These are phyloP conservation scores for Acanthurus tractus DNA, from an alignment of 2,797 vertebrate genomes.

Conservation along the genomic window DNA sequence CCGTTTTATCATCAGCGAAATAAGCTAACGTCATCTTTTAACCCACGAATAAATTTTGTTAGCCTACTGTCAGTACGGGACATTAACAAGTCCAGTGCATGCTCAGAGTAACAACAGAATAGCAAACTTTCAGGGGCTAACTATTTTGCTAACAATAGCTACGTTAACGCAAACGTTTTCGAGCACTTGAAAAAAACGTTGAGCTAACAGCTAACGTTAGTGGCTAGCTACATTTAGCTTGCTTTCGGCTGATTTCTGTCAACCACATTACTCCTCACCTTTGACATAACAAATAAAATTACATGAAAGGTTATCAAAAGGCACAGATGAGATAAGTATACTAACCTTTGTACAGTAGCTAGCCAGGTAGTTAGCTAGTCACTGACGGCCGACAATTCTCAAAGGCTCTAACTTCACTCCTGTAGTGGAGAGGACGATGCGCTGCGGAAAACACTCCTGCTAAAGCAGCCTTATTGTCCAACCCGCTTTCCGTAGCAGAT, in stretches of 20 bases:
- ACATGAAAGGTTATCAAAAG: accelerated
- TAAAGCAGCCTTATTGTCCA: constrained; percentile 48
- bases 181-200: constrained; percentile 32
- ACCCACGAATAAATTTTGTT: not conserved
- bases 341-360: constrained; percentile 66
- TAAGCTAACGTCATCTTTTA: not conserved
- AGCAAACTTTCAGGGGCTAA: not conserved
- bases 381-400: constrained; percentile 46
- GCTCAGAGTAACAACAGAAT: not conserved
- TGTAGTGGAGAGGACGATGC: not conserved
- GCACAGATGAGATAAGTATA: not conserved
- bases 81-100: not conserved
- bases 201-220: constrained; percentile 33
- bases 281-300: accelerated
- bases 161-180: not conserved
- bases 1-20: not conserved
- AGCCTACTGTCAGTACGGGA: not conserved
- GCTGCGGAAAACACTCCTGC: not conserved
- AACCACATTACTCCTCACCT: not conserved
- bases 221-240: constrained; percentile 24
- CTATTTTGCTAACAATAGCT: not conserved
- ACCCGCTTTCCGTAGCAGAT: constrained; percentile 54
- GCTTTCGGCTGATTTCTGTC: not conserved
- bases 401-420: constrained; percentile 43
- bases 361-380: constrained; percentile 57